These are phyloP conservation scores for Antennarius maculatus DNA, from an alignment of 2,797 vertebrate species.

Conservation along the genomic window DNA sequence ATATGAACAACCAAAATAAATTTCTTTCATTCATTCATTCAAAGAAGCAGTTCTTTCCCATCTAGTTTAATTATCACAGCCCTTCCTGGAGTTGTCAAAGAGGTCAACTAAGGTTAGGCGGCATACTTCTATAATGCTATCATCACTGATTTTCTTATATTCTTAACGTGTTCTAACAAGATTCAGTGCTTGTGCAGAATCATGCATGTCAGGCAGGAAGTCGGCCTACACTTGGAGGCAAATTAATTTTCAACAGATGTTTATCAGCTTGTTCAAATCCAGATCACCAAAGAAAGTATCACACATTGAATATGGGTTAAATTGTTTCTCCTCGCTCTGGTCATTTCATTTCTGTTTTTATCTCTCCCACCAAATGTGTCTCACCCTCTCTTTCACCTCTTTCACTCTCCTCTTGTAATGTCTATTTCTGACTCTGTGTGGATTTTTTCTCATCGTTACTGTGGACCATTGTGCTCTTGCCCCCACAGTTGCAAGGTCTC, in stretches of 20 bases:
- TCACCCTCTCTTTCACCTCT: conserved; percentile 25
- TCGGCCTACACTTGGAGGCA: conserved; percentile 22
- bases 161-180: conserved; percentile 23
- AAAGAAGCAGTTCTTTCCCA: conserved; percentile 70
- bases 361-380: not conserved
- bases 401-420: conserved; percentile 38
- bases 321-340: conserved; percentile 23
- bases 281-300: conserved; percentile 37
- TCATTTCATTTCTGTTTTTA: conserved; percentile 20
- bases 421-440: conserved; percentile 50
- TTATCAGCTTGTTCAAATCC: conserved; percentile 45
- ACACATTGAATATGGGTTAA: conserved; percentile 15
- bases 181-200: conserved; percentile 14
- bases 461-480: conserved; percentile 56
- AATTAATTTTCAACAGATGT: conserved; percentile 63
- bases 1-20: no score
- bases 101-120: conserved; percentile 28
- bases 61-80: conserved; percentile 43
- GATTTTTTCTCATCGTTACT: conserved; percentile 63
- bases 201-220: conserved; percentile 50
- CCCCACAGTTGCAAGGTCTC: conserved; percentile 59
- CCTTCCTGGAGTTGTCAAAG: conserved; percentile 48
- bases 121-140: conserved; percentile 20
- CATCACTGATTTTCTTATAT: conserved; percentile 19
- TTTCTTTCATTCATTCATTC: no score